Evolutionary conservation across 2,888 invertebrate genomes (phyloP).

Genomic region (Xanthostigma xanthostigma): DNA sequence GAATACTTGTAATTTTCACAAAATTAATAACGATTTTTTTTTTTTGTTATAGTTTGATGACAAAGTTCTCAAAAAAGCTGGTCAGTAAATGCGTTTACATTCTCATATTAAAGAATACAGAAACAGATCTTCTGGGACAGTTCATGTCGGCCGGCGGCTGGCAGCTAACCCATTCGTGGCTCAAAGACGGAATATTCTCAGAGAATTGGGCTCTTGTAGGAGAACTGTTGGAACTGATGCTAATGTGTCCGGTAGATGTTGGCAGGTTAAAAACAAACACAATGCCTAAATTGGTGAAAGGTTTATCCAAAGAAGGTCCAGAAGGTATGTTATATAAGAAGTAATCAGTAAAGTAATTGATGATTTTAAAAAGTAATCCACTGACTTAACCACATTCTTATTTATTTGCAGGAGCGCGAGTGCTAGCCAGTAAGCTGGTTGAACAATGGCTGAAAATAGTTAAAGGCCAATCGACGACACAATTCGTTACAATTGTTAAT

Average conservation of each 20-base stretch:
- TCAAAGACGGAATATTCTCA: conserved; percentile 70
- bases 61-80: conserved; percentile 85
- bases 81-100: conserved; percentile 93
- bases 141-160: conserved; percentile 89
- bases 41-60: conserved; percentile 69
- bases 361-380: not conserved
- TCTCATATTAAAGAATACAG: conserved; percentile 78
- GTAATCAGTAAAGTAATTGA: too few species aligned
- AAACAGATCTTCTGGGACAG: conserved; percentile 65
- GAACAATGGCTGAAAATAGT: conserved; percentile 84
- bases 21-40: conserved; percentile 11
- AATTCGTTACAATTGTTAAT: not conserved
- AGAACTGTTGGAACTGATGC: conserved; percentile 71
- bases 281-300: conserved; percentile 83
- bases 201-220: conserved; percentile 78
- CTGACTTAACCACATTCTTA: conserved; percentile 10
- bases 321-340: conserved; percentile 45
- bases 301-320: conserved; percentile 67
- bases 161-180: conserved; percentile 80
- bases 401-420: conserved; percentile 51
- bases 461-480: conserved; percentile 50
- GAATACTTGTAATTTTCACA: conserved; percentile 2
- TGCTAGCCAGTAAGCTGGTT: conserved; percentile 65
- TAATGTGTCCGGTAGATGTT: conserved; percentile 80
- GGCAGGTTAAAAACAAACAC: conserved; percentile 81